Conservation (phyloP, 2,113 vertebrate species). For the Takifugu bimaculatus region DNA sequence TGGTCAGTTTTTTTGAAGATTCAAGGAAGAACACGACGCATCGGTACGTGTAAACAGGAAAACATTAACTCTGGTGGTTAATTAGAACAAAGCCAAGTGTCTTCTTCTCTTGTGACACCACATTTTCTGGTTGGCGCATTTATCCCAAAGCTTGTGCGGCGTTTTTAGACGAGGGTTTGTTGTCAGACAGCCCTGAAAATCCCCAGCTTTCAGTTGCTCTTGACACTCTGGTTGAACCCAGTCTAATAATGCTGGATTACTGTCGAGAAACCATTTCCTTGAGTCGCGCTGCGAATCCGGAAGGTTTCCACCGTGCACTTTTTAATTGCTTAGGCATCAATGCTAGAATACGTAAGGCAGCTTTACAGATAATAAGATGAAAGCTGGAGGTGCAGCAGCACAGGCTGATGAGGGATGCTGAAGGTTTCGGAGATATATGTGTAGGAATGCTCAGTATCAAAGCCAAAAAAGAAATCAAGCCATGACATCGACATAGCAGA, state of each 20-base stretch:
- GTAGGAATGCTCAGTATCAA: too few species aligned
- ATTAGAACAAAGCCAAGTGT: slow-evolving; percentile 83
- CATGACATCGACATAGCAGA: too few species aligned
- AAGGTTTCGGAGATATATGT: too few species aligned
- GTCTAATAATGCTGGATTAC: slow-evolving; percentile 86
- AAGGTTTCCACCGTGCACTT: slow-evolving; percentile 65
- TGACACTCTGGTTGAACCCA: slow-evolving; percentile 91
- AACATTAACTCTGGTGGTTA: slow-evolving; percentile 79
- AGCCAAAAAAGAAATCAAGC: too few species aligned
- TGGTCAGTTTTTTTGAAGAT: too few species aligned
- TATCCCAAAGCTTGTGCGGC: slow-evolving; percentile 84
- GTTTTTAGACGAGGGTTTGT: slow-evolving; percentile 84
- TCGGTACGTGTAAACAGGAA: slow-evolving; percentile 70
- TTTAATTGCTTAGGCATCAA: slow-evolving; percentile 82
- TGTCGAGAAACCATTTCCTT: slow-evolving; percentile 70
- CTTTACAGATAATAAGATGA: background rate
- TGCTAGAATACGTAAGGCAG: slow-evolving; percentile 51
- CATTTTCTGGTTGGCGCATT: slow-evolving; percentile 38
- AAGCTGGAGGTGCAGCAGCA: too few species aligned
- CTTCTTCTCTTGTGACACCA: slow-evolving; percentile 53
- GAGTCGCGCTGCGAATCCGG: slow-evolving; percentile 33
- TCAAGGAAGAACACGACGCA: too few species aligned
- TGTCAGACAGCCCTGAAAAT: slow-evolving; percentile 84
- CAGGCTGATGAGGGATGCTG: too few species aligned
- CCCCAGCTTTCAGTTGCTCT: slow-evolving; percentile 83